These are phyloP conservation scores for Hirudo medicinalis DNA, from an alignment of 1,140 invertebrate genomes.

Conservation along the genomic window DNA sequence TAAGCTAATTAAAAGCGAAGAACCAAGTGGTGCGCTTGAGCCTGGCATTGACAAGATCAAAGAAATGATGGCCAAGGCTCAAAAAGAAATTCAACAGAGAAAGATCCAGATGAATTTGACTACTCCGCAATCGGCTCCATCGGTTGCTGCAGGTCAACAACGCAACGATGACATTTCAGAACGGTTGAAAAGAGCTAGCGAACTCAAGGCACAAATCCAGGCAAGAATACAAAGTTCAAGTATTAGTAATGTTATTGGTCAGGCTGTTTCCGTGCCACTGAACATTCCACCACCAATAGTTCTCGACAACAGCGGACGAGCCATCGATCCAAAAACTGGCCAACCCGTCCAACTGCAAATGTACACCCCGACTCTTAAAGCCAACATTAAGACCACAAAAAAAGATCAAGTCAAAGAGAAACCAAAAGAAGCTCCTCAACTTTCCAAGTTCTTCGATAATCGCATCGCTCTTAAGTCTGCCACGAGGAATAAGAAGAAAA, in stretches of 20 bases:
- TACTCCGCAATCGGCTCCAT: background rate
- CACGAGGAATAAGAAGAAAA: slow-evolving; percentile 34
- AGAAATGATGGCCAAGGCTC: slow-evolving; percentile 82
- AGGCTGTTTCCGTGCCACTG: background rate
- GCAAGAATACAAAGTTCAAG: slow-evolving; percentile 53
- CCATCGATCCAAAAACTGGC: slow-evolving; percentile 69
- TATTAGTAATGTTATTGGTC: background rate
- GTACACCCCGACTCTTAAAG: slow-evolving; percentile 76
- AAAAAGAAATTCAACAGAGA: slow-evolving; percentile 74
- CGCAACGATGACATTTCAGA: slow-evolving; percentile 47
- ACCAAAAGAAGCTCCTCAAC: slow-evolving; percentile 48
- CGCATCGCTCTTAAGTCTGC: slow-evolving; percentile 24
- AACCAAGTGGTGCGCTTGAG: too few species aligned
- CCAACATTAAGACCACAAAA: slow-evolving; percentile 73
- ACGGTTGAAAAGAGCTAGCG: slow-evolving; percentile 71
- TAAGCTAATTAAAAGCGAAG: too few species aligned
- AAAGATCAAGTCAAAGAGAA: slow-evolving; percentile 73
- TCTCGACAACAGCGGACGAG: slow-evolving; percentile 74
- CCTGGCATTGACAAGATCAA: slow-evolving; percentile 46
- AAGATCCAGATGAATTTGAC: slow-evolving; percentile 55
- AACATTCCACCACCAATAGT: slow-evolving; percentile 75
- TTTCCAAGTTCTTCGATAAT: slow-evolving; percentile 60
- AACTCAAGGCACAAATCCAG: slow-evolving; percentile 67
- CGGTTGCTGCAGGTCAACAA: background rate
- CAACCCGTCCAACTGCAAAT: slow-evolving; percentile 74